Percentiles rank a stretch among this genome's conserved stretches.
Conservation (phyloP, 2,888 invertebrate genomes). For the Heliconius cydno region DNA sequence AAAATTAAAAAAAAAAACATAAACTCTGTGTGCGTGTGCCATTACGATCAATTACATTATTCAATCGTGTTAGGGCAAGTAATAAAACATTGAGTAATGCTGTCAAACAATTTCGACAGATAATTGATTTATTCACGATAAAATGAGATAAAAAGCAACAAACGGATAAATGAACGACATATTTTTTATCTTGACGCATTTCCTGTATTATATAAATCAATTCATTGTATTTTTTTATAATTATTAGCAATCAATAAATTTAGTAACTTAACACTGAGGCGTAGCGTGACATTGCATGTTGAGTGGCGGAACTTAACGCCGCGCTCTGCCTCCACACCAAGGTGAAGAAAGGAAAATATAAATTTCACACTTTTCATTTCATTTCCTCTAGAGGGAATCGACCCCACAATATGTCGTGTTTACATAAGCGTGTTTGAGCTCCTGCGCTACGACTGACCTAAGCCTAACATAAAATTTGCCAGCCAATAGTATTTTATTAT, state of each 20-base stretch:
- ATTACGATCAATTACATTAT: conserved; percentile 43
- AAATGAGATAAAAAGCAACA: conserved; percentile 41
- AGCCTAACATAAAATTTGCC: no score
- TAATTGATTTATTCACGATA: conserved; percentile 52
- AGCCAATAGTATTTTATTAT: no score
- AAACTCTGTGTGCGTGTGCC: conserved; percentile 36
- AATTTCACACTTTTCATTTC: neutral
- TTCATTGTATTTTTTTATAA: no score
- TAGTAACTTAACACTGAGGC: no score
- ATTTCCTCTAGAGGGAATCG: neutral
- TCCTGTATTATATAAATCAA: no score
- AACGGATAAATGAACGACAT: conserved; percentile 32
- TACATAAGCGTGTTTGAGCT: neutral
- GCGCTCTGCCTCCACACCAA: no score
- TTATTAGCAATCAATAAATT: no score
- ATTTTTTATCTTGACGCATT: neutral
- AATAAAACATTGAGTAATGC: conserved; percentile 49
- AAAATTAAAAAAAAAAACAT: neutral
- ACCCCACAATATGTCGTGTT: neutral
- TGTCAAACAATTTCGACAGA: conserved; percentile 50
- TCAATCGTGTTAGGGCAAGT: conserved; percentile 52
- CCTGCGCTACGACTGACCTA: neutral
- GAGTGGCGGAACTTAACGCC: no score
- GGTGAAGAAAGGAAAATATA: neutral
- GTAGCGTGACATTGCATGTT: no score